Conservation (phyloP, 2,113 vertebrate species). For the Gobio gobio region DNA sequence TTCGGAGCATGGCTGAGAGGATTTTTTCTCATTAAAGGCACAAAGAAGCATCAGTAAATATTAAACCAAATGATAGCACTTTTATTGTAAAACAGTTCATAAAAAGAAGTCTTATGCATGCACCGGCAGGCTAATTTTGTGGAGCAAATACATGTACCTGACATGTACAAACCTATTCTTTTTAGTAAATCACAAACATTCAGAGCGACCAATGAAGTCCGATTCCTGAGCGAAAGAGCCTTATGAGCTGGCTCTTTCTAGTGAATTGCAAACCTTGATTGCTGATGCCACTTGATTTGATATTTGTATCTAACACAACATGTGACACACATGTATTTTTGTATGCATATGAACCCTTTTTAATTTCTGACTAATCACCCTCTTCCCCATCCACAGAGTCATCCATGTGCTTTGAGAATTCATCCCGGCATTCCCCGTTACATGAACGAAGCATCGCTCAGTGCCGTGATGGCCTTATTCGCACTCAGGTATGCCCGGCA, state of each 20-base stretch:
- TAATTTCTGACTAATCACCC: background rate
- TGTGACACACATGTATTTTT: background rate
- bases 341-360: background rate
- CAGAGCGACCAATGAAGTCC: background rate
- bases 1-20: background rate
- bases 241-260: background rate
- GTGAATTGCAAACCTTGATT: background rate
- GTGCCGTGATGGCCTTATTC: background rate
- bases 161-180: background rate
- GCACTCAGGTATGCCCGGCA: conserved; percentile 32
- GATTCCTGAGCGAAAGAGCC: background rate
- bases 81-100: background rate
- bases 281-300: background rate
- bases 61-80: background rate
- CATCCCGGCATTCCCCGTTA: background rate
- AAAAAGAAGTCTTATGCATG: background rate
- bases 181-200: background rate
- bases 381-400: background rate
- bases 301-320: background rate
- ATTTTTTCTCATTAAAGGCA: background rate
- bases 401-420: background rate
- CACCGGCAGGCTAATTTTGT: background rate
- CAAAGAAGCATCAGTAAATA: background rate
- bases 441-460: background rate
- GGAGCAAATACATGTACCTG: background rate